A percentile compares a stretch with the other conserved stretches of the same genome.
Evolutionary conservation across 2,797 vertebrate species (phyloP).

Genomic region (Danio tinwini): DNA sequence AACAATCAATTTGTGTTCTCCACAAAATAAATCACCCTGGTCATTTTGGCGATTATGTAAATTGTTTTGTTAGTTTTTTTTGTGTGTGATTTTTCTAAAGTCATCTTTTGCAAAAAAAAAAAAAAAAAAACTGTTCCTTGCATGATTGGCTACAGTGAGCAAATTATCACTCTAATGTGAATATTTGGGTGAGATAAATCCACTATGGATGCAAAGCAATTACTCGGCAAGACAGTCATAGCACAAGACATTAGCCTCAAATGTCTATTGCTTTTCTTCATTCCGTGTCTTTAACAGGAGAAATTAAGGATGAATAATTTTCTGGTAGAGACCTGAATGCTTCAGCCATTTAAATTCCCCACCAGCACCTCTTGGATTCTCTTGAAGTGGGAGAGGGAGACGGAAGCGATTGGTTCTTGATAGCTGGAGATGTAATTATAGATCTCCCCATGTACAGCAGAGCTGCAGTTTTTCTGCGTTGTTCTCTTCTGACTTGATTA

Average conservation of each 20-base stretch:
- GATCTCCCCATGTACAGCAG: slow-evolving; percentile 34
- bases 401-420: slow-evolving; percentile 42
- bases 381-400: slow-evolving; percentile 33
- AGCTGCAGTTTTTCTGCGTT: not conserved
- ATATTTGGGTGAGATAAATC: slow-evolving; percentile 20
- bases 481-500: not conserved
- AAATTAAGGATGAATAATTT: slow-evolving; percentile 40
- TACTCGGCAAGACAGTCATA: slow-evolving; percentile 8
- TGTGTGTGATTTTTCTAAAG: too few species aligned
- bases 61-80: too few species aligned
- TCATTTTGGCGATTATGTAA: not conserved
- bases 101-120: not conserved
- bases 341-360: slow-evolving; percentile 28
- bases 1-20: not conserved
- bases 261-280: slow-evolving; percentile 24
- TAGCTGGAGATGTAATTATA: slow-evolving; percentile 58
- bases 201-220: slow-evolving; percentile 35
- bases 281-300: slow-evolving; percentile 16
- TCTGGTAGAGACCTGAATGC: not conserved
- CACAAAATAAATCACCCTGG: not conserved
- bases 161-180: slow-evolving; percentile 6
- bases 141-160: not conserved
- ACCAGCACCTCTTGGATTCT: slow-evolving; percentile 17
- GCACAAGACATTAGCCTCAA: slow-evolving; percentile 16
- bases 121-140: not conserved